These are phyloP conservation scores for Episyrphus balteatus DNA, from an alignment of 1,140 invertebrate genomes.

Conservation along the genomic window DNA sequence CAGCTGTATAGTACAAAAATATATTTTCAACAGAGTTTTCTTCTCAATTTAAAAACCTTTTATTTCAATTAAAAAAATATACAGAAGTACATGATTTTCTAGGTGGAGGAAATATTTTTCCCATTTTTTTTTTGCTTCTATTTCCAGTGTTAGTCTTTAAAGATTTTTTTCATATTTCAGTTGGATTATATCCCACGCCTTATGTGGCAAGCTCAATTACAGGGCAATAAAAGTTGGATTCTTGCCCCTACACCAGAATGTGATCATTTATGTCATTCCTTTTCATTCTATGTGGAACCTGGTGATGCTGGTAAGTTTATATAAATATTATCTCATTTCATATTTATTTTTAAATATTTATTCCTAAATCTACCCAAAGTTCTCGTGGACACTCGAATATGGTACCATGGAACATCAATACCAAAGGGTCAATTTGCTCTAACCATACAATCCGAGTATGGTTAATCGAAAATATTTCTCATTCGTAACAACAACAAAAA, in stretches of 20 bases:
- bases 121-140: no score
- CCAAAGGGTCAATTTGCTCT: constrained; percentile 76
- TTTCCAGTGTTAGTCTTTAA: no score
- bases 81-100: no score
- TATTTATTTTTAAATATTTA: not conserved
- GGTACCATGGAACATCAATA: constrained; percentile 84
- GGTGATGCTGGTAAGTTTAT: constrained; percentile 63
- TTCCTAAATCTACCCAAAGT: constrained; percentile 38
- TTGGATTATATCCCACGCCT: constrained; percentile 81
- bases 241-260: constrained; percentile 82
- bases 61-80: no score
- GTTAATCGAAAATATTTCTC: constrained; percentile 41
- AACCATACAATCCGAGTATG: constrained; percentile 87
- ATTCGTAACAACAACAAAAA: no score
- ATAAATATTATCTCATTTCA: no score
- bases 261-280: constrained; percentile 58
- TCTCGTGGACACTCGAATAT: constrained; percentile 78
- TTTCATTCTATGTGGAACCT: constrained; percentile 68
- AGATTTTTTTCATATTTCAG: no score
- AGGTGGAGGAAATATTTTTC: no score
- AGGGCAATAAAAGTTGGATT: constrained; percentile 75
- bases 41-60: no score
- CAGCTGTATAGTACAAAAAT: no score
- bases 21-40: no score
- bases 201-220: constrained; percentile 90